phyloP scores from a whole-genome alignment of 1,140 invertebrate species.

The Battus philenor region DNA sequence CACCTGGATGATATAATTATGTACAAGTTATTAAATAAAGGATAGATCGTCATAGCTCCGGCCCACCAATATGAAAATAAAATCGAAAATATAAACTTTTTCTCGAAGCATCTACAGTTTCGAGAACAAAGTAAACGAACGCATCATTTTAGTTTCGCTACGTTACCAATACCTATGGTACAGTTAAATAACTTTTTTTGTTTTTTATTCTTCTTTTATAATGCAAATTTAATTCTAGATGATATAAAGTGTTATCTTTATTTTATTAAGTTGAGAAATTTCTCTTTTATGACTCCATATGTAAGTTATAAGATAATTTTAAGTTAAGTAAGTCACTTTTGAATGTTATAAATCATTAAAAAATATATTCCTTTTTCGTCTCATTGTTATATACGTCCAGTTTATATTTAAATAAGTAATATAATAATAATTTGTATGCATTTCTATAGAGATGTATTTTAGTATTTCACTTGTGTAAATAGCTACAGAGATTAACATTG shows the following conservation, averaged over 20 bases:
- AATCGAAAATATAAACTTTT: slow-evolving; percentile 12
- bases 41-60: slow-evolving; percentile 35
- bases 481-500: slow-evolving; percentile 39
- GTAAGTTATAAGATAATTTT: slow-evolving; percentile 36
- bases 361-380: slow-evolving; percentile 61
- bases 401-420: slow-evolving; percentile 48
- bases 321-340: slow-evolving; percentile 65
- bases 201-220: slow-evolving; percentile 13
- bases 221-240: no score
- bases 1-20: slow-evolving; percentile 39
- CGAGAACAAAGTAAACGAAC: slow-evolving; percentile 3
- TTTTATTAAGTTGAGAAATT: slow-evolving; percentile 32
- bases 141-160: slow-evolving; percentile 6
- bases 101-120: not conserved
- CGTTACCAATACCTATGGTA: slow-evolving; percentile 8
- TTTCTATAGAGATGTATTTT: slow-evolving; percentile 51
- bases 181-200: slow-evolving; percentile 9
- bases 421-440: slow-evolving; percentile 59
- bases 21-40: slow-evolving; percentile 48
- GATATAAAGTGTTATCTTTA: slow-evolving; percentile 21
- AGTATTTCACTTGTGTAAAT: slow-evolving; percentile 54
- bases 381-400: slow-evolving; percentile 55
- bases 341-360: slow-evolving; percentile 45
- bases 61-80: slow-evolving; percentile 42
- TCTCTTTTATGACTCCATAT: slow-evolving; percentile 38